Base-by-base conservation (phyloP, 30 jellyfish, hydroid and myxozoan species). In the Phacellophora camtschatica region DNA sequence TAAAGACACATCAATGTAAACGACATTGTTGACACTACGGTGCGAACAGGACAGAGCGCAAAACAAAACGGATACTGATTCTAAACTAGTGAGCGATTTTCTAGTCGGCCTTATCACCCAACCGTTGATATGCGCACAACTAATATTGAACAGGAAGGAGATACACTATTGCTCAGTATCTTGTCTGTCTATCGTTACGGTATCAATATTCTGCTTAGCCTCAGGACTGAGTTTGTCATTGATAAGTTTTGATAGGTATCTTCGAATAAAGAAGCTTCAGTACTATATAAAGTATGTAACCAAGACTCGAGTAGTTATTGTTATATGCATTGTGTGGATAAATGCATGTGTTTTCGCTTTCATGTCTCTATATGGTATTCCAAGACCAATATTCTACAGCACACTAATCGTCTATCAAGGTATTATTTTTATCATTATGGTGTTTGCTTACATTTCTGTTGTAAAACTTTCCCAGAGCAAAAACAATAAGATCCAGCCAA, bases 41-140 rank as follows among this genome's bases (percentile, higher is more conserved):
- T n/a, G n/a, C n/a, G n/a, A n/a, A n/a, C n/a, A n/a, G n/a, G n/a
- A n/a, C n/a, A n/a, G n/a, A n/a, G n/a, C n/a, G n/a, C n/a, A n/a
- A n/a, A n/a, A n/a, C n/a, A n/a, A n/a, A n/a, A n/a, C n/a, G n/a
- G n/a, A n/a, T n/a, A n/a, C n/a, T n/a, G n/a, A n/a, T n/a, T n/a
- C n/a, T n/a, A n/a, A n/a, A n/a, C n/a, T n/a, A n/a, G 70, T 63
- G 36, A 61, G 82, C 25, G 90, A 78, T 46, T 48, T 78, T 8
- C 82, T 78, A 9, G 90, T 78, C 13, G 90, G 90, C 71, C 63
- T 78, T 13, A 78, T 78, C 56, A 61, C 32, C 33, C 90, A 78
- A 31, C 90, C 90, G 2, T 28, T 78, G 43, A 48, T 66, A 6
- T 78, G 82, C 50, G 82, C 77, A 29, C 30, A 31, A 41, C 42